These are phyloP conservation scores for Chelonia mydas DNA, from an alignment of 2,797 vertebrate genomes.

Conservation along the genomic window DNA sequence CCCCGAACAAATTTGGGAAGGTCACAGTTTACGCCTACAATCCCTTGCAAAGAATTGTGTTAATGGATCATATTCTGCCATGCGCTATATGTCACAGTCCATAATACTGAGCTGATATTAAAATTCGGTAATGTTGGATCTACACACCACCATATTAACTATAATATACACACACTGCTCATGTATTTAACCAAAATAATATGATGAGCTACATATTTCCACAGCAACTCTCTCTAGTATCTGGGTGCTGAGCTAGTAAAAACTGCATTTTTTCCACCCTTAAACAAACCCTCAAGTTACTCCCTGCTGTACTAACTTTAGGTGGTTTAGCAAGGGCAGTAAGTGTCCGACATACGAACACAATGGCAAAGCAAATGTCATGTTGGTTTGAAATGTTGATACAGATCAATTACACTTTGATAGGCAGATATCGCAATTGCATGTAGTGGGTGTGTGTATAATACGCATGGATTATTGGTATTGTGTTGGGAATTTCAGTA, in stretches of 20 bases:
- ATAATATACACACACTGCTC: background rate
- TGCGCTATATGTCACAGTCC: background rate
- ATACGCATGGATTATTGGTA: background rate
- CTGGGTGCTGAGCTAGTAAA: background rate
- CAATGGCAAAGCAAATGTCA: rapidly evolving
- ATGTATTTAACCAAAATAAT: background rate
- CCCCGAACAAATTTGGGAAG: background rate
- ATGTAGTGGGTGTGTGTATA: background rate
- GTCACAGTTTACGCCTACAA: background rate
- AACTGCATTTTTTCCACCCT: rapidly evolving
- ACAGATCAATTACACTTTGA: background rate
- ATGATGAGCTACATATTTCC: background rate
- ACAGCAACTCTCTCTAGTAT: background rate
- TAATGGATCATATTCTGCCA: background rate
- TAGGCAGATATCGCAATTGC: background rate
- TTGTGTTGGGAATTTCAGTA: background rate
- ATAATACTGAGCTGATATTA: background rate
- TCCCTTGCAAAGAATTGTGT: background rate
- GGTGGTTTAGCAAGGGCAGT: background rate
- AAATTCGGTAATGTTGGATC: background rate
- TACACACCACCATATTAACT: background rate
- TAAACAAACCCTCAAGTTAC: rapidly evolving
- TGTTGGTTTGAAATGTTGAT: background rate
- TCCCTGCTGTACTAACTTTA: background rate
- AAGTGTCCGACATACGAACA: rapidly evolving